These are phyloP conservation scores for Syngnathus acus DNA, from an alignment of 2,797 vertebrate species.

Conservation along the genomic window DNA sequence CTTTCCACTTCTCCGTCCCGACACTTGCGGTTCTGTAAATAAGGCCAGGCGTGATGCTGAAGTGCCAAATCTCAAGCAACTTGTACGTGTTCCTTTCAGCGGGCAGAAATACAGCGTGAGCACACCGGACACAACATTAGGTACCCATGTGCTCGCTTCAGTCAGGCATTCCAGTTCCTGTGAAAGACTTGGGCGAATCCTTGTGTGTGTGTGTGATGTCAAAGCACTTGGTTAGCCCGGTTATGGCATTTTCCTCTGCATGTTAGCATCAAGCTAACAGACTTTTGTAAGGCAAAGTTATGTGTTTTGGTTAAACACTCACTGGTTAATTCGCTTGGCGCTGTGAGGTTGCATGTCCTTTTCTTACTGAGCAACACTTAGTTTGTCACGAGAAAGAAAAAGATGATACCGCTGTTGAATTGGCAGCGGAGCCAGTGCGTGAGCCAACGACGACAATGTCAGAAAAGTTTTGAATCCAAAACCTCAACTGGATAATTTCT, in stretches of 20 bases:
- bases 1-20: slow-evolving; percentile 42
- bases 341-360: too few relatives aligned
- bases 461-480: too few relatives aligned
- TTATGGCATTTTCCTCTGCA: background rate
- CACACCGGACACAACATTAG: background rate
- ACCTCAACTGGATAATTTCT: slow-evolving; percentile 17
- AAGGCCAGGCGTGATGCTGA: slow-evolving; percentile 46
- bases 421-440: background rate
- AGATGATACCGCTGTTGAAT: background rate
- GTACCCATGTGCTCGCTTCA: background rate
- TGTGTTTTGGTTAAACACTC: background rate
- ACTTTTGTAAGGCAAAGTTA: background rate
- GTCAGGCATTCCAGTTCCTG: too few relatives aligned
- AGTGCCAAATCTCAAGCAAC: slow-evolving; percentile 39
- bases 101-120: background rate
- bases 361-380: too few relatives aligned
- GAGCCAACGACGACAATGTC: background rate
- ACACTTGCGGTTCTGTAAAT: slow-evolving; percentile 52
- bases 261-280: background rate
- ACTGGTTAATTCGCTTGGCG: background rate
- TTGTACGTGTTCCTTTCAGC: slow-evolving; percentile 34
- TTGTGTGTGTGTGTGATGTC: too few relatives aligned
- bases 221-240: background rate
- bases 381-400: too few relatives aligned
- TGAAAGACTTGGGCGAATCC: too few relatives aligned